A percentile compares a stretch with the other conserved stretches of the same genome.
These are phyloP conservation scores for Sebastes oblongus DNA, from an alignment of 2,797 vertebrate species.

Conservation along the genomic window DNA sequence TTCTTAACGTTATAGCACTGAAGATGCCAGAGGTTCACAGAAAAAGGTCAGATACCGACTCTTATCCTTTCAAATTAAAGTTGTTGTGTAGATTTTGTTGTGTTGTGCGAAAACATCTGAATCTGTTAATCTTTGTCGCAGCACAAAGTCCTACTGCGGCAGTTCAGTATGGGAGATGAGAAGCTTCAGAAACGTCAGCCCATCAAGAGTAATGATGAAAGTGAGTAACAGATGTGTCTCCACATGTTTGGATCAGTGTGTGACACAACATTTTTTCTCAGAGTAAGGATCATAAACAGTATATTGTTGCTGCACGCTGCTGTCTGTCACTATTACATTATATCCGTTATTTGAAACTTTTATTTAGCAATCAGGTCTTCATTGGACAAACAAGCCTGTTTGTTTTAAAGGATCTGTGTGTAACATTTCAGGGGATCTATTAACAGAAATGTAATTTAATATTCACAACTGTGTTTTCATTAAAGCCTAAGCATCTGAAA, in stretches of 20 bases:
- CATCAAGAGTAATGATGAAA: constrained; percentile 91
- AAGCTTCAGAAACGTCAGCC: constrained; percentile 92
- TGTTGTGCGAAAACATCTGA: background rate
- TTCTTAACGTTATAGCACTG: constrained; percentile 79
- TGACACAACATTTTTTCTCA: background rate
- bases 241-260: background rate
- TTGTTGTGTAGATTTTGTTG: background rate
- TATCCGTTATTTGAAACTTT: background rate
- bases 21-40: constrained; percentile 88
- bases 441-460: no score
- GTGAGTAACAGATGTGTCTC: constrained; percentile 76
- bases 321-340: no score
- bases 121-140: constrained; percentile 62
- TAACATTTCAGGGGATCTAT: no score
- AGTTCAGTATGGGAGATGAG: constrained; percentile 93
- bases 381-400: background rate
- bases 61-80: background rate
- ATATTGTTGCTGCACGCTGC: no score
- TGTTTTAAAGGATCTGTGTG: background rate
- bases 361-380: background rate
- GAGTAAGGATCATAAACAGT: background rate
- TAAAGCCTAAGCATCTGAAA: no score
- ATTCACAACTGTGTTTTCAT: no score
- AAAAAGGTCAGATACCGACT: constrained; percentile 86
- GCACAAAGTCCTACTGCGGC: constrained; percentile 95